phyloP scores from a whole-genome alignment of 2,888 invertebrate species.

The Acheta domesticus region DNA sequence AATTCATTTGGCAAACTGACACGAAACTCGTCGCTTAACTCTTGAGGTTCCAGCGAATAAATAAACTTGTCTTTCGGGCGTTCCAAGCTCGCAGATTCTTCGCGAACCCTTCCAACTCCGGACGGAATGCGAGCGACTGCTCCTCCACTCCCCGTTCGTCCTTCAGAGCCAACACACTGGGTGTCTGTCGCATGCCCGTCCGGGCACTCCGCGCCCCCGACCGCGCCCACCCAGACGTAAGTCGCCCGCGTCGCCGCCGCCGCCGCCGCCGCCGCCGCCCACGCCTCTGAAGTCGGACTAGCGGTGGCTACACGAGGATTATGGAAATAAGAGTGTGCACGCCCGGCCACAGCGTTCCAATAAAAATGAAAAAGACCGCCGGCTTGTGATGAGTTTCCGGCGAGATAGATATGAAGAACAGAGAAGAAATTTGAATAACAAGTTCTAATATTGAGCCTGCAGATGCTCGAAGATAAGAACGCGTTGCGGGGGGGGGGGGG shows the following conservation, averaged over 20 bases:
- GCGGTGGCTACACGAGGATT: neutral
- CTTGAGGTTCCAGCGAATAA: no score
- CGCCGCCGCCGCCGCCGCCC: neutral
- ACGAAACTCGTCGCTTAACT: no score
- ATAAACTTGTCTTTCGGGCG: no score
- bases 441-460: neutral
- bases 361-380: slow-evolving; percentile 18
- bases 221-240: slow-evolving; percentile 5
- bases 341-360: neutral
- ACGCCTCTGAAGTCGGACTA: slow-evolving; percentile 18
- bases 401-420: slow-evolving; percentile 5
- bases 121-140: no score
- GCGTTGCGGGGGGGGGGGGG: no score
- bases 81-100: no score
- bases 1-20: no score
- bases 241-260: neutral
- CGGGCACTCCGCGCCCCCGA: neutral
- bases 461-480: slow-evolving; percentile 1
- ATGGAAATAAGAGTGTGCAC: slow-evolving; percentile 9
- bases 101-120: no score
- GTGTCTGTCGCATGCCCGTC: no score
- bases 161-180: no score
- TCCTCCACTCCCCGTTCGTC: no score
- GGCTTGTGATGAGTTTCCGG: slow-evolving; percentile 18
- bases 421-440: slow-evolving; percentile 3